Percentiles rank a stretch among this genome's conserved stretches.
Conservation (phyloP, 2,888 invertebrate genomes). For the Danaus chrysippus region DNA sequence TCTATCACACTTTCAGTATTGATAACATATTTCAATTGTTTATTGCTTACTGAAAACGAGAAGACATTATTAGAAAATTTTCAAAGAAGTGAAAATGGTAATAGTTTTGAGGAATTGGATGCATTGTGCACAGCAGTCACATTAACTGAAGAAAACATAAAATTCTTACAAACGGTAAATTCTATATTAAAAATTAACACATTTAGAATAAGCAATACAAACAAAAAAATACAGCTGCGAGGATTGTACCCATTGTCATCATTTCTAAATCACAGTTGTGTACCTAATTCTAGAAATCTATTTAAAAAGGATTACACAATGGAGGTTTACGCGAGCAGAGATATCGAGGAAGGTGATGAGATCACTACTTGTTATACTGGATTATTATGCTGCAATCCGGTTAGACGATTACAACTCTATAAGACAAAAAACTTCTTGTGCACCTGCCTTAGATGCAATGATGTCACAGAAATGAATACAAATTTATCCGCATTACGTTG, state of each 20-base stretch:
- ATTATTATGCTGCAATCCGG: slow-evolving; percentile 82
- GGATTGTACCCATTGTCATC: slow-evolving; percentile 83
- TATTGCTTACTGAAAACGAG: slow-evolving; percentile 56
- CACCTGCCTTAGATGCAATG: slow-evolving; percentile 80
- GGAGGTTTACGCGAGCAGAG: slow-evolving; percentile 77
- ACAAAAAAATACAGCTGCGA: slow-evolving; percentile 64
- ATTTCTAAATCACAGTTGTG: slow-evolving; percentile 83
- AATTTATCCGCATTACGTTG: slow-evolving; percentile 76
- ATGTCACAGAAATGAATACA: slow-evolving; percentile 81
- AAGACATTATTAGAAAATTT: slow-evolving; percentile 65
- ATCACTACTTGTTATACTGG: slow-evolving; percentile 83
- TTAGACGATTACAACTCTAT: slow-evolving; percentile 79
- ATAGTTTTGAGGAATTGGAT: slow-evolving; percentile 71
- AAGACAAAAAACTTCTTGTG: slow-evolving; percentile 84
- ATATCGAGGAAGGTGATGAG: slow-evolving; percentile 80
- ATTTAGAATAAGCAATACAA: slow-evolving; percentile 75
- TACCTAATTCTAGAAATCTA: slow-evolving; percentile 82
- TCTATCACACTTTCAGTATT: slow-evolving; percentile 41
- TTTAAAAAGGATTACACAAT: slow-evolving; percentile 77
- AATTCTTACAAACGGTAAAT: slow-evolving; percentile 74
- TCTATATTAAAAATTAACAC: slow-evolving; percentile 82
- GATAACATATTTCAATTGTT: slow-evolving; percentile 52
- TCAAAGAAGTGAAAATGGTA: slow-evolving; percentile 52
- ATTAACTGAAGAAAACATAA: slow-evolving; percentile 71
- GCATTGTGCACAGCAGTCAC: slow-evolving; percentile 59